Base-by-base conservation (phyloP, 1,140 invertebrate species). In the Conus betulinus region DNA sequence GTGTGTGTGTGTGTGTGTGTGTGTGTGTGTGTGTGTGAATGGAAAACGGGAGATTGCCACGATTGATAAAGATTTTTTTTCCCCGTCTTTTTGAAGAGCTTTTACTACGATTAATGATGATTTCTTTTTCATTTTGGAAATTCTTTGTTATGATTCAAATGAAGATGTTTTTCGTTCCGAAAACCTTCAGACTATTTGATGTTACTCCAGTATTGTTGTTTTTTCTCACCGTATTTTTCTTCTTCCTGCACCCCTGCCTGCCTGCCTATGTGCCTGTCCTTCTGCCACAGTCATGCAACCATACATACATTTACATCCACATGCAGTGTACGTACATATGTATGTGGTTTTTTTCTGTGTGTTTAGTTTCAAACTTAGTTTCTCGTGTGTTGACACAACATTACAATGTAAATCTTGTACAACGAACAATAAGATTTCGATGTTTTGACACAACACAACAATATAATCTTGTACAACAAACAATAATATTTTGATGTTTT, bases 1-100 rank as follows among this genome's bases (percentile, higher is more conserved):
- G 27, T 39, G 79, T 23, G 79, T 81, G 79, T 51, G 79, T 81
- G 27, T 51, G 79, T 6, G 79, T 81, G 79, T 81, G 79, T 23
- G 67, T 71, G 67, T 71, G 67, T 71, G 67, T 71, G 67, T 20
- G 67, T 71, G 67, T 20, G 67, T 20, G 67, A 5, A 17, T 20
- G 67, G 5, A 17, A 7, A 27, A 13, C 8, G 8, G 67, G 5
- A 23, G 13, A 17, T 7, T 60, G 57, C 17, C n/a, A 79, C n/a
- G 5, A 15, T 79, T 79, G 39, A n/a, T 79, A 10, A 10, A 60
- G n/a, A n/a, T 60, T 60, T 60, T 10, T 60, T 60, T 10, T 60
- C 57, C 7, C 57, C 57, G 7, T 60, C 57, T 60, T 60, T 7
- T 60, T 60, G 57, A 60, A 10, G 57, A 60, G 17, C 17, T 71